phyloP scores from a whole-genome alignment of 2,888 invertebrate species.

The Rhimphoctona megacephalus region DNA sequence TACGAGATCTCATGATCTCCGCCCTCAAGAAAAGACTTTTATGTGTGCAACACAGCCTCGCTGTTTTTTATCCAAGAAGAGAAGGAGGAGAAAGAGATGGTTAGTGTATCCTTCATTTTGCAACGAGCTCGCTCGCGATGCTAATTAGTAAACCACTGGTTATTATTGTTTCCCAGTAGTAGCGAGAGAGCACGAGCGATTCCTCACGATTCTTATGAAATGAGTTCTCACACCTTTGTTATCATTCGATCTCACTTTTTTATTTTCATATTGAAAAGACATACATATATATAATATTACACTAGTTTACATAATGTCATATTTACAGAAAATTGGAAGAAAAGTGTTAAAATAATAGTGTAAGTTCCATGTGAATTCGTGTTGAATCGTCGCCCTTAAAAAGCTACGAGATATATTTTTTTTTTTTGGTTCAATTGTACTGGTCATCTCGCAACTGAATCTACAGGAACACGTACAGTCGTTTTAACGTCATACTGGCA shows the following conservation, averaged over 20 bases:
- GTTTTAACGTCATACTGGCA: constrained; percentile 35
- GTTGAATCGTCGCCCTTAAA: neutral
- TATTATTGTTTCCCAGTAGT: constrained; percentile 67
- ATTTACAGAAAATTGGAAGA: constrained; percentile 74
- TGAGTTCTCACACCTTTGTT: constrained; percentile 82
- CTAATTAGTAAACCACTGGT: constrained; percentile 79
- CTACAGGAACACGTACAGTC: constrained; percentile 52
- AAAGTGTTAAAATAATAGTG: constrained; percentile 9
- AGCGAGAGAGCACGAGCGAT: constrained; percentile 25
- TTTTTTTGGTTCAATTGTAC: constrained; percentile 57
- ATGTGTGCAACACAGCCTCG: constrained; percentile 37
- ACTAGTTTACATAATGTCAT: constrained; percentile 77
- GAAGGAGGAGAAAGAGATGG: neutral
- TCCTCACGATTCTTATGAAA: constrained; percentile 78
- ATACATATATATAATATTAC: constrained; percentile 74
- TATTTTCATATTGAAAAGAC: constrained; percentile 75
- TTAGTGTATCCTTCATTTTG: constrained; percentile 54
- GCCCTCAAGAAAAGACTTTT: constrained; percentile 70
- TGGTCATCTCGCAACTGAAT: constrained; percentile 40
- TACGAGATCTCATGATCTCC: constrained; percentile 79
- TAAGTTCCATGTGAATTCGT: constrained; percentile 12
- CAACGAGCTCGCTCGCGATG: constrained; percentile 73
- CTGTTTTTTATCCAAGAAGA: constrained; percentile 10
- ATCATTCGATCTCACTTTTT: constrained; percentile 75
- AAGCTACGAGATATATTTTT: constrained; percentile 25